Conservation (phyloP, 2,888 invertebrate genomes). For the Brachyptera risi region DNA sequence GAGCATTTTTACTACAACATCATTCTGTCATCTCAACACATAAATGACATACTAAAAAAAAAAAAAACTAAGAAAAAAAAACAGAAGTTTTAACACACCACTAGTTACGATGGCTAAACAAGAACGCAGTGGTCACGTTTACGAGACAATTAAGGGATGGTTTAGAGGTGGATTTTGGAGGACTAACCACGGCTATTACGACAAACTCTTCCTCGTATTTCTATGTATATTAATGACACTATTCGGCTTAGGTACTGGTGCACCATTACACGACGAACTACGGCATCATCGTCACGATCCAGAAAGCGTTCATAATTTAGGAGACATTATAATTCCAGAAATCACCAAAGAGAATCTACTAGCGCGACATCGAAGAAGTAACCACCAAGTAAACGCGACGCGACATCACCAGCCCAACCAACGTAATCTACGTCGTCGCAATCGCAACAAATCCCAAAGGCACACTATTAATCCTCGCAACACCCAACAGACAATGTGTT, state of each 20-base stretch:
- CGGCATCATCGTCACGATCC: no score
- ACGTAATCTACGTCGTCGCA: background rate
- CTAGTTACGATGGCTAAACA: background rate
- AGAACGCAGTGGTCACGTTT: background rate
- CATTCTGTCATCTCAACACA: no score
- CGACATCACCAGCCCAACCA: background rate
- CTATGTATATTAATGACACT: background rate
- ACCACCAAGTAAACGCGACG: background rate
- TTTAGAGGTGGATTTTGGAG: conserved; percentile 8
- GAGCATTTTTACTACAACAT: no score
- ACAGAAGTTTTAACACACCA: background rate
- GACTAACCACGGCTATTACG: conserved; percentile 6
- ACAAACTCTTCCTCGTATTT: conserved; percentile 7
- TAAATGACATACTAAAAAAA: no score
- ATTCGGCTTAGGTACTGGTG: background rate
- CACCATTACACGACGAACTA: background rate
- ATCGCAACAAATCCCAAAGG: background rate
- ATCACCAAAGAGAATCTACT: no score
- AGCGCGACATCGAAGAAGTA: background rate
- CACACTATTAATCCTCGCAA: background rate
- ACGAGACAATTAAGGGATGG: conserved; percentile 7
- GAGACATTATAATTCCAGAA: no score
- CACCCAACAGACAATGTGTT: background rate
- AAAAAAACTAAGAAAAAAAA: background rate
- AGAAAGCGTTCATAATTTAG: no score